These are phyloP conservation scores for Actenoides lindsayi DNA, from an alignment of 2,113 vertebrate genomes.

Conservation along the genomic window DNA sequence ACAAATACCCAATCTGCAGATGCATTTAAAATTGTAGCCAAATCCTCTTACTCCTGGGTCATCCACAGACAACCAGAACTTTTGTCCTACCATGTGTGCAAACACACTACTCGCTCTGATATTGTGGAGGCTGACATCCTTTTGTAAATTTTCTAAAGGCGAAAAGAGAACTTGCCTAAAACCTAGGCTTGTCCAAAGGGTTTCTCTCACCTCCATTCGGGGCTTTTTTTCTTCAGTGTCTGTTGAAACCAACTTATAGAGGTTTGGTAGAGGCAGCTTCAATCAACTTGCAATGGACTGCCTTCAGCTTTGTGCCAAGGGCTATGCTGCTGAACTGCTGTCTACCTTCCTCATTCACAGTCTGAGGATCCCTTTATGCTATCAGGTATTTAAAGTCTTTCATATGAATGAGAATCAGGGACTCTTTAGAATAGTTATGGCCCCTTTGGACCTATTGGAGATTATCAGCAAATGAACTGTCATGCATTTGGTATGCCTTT, in stretches of 20 bases:
- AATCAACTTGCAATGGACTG: not conserved
- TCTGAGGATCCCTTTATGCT: not conserved
- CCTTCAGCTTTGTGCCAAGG: not conserved
- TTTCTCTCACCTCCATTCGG: not conserved
- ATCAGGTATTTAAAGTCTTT: not conserved
- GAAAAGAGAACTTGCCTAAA: not conserved
- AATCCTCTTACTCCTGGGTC: not conserved
- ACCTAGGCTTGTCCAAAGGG: rapidly evolving
- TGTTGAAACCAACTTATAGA: not conserved
- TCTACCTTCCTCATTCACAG: not conserved
- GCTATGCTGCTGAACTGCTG: not conserved
- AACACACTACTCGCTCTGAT: not conserved
- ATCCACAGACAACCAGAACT: not conserved
- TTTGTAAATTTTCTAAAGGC: not conserved
- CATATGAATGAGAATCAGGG: not conserved
- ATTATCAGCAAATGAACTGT: conserved; percentile 1
- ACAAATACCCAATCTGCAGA: not conserved
- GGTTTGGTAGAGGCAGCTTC: not conserved
- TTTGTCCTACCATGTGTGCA: not conserved
- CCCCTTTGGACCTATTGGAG: not conserved
- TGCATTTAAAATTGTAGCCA: not conserved
- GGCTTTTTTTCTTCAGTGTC: not conserved
- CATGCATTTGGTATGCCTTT: not conserved
- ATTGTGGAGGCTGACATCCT: not conserved
- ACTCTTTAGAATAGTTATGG: not conserved